Conservation (phyloP, 2,797 vertebrate genomes). For the Bradypodion pumilum region DNA sequence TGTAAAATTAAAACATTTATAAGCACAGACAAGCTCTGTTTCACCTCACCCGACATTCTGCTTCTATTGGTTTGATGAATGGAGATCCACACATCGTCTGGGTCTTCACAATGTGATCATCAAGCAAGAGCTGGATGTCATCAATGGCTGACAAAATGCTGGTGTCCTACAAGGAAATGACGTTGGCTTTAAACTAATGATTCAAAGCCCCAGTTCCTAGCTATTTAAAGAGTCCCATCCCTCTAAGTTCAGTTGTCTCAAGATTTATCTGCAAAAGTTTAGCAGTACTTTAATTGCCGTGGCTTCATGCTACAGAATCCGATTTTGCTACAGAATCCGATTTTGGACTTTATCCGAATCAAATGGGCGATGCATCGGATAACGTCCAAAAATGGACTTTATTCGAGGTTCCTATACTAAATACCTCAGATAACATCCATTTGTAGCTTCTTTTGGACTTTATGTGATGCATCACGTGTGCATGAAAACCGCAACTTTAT, state of each 20-base stretch:
- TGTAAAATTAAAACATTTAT: conserved; percentile 3
- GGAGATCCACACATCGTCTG: conserved; percentile 92
- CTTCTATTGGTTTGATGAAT: conserved; percentile 89
- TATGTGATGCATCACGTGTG: too few relatives aligned
- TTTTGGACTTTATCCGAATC: too few relatives aligned
- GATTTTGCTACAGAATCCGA: too few relatives aligned
- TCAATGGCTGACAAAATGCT: conserved; percentile 86
- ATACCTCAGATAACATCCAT: too few relatives aligned
- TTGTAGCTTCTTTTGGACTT: too few relatives aligned
- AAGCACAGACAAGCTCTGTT: not conserved
- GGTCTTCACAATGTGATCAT: conserved; percentile 91
- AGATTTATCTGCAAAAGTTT: not conserved
- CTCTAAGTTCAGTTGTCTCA: not conserved
- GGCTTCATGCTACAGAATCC: not conserved
- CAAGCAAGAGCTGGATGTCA: conserved; percentile 90
- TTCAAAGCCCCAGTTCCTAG: not conserved
- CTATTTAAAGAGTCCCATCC: not conserved
- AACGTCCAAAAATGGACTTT: too few relatives aligned
- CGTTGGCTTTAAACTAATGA: conserved; percentile 15
- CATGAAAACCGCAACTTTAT: too few relatives aligned
- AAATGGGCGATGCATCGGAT: too few relatives aligned
- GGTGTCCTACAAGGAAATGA: conserved; percentile 78
- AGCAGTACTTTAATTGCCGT: not conserved
- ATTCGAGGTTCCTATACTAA: too few relatives aligned
- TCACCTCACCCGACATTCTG: conserved; percentile 84